Evolutionary conservation across 2,797 vertebrate species (phyloP).

Genomic region (Brachymystax lenok): DNA sequence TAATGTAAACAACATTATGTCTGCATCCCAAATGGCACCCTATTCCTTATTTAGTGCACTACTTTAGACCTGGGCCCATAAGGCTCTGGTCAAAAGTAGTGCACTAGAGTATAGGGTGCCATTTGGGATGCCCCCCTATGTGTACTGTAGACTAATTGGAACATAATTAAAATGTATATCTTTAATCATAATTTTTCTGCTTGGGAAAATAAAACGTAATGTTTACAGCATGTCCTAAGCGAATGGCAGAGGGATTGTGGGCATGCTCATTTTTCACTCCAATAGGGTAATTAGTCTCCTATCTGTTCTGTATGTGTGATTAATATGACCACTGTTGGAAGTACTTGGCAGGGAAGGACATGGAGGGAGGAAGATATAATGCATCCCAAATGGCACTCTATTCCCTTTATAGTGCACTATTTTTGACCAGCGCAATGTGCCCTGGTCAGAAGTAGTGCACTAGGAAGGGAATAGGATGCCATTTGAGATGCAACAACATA

Average conservation of each 20-base stretch:
- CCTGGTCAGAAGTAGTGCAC: not conserved
- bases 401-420: not conserved
- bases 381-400: not conserved
- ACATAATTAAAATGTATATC: slow-evolving; percentile 1
- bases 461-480: not conserved
- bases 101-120: not conserved
- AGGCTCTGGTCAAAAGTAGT: too few species aligned
- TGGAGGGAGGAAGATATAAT: not conserved
- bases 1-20: not conserved
- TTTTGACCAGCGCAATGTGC: not conserved
- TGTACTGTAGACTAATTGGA: not conserved
- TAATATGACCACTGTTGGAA: slow-evolving; percentile 13
- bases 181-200: slow-evolving; percentile 13
- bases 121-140: not conserved
- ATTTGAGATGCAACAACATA: not conserved
- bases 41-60: not conserved
- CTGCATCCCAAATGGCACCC: not conserved
- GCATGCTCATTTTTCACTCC: slow-evolving; percentile 16
- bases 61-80: not conserved
- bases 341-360: not conserved
- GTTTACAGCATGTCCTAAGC: slow-evolving; percentile 13
- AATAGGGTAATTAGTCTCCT: slow-evolving; percentile 22
- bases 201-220: slow-evolving; percentile 10
- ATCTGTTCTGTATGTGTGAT: slow-evolving; percentile 6
- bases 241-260: not conserved